These are phyloP conservation scores for Drosophila demipolita DNA, from an alignment of 2,888 invertebrate species.

Conservation along the genomic window DNA sequence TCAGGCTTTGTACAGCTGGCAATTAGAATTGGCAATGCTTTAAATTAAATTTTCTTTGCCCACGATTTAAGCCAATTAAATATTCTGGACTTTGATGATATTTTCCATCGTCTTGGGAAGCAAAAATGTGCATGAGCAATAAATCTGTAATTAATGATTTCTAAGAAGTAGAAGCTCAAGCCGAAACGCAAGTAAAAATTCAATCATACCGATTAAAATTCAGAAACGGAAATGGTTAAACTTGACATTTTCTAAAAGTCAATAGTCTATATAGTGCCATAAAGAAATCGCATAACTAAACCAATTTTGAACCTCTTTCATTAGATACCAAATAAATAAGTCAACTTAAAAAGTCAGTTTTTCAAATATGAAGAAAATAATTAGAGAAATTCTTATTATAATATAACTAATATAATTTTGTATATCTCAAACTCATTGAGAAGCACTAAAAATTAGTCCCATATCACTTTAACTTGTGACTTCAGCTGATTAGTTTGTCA, in stretches of 20 bases:
- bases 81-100: neutral
- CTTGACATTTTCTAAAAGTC: neutral
- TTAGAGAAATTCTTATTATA: no score
- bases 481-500: neutral
- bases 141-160: neutral
- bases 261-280: no score
- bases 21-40: constrained; percentile 14
- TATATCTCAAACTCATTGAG: neutral
- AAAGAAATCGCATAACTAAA: no score
- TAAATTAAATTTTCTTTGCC: constrained; percentile 7
- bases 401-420: neutral
- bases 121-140: neutral
- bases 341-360: neutral
- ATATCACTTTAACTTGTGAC: neutral
- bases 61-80: constrained; percentile 29
- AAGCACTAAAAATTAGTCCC: no score
- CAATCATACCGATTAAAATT: neutral
- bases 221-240: neutral
- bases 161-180: neutral
- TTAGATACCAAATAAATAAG: no score
- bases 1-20: constrained; percentile 2
- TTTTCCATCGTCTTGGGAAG: constrained; percentile 1
- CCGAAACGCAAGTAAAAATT: neutral
- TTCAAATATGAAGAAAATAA: neutral
- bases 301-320: no score